phyloP scores from a whole-genome alignment of 2,113 vertebrate genomes.

The Gymnarchus niloticus region DNA sequence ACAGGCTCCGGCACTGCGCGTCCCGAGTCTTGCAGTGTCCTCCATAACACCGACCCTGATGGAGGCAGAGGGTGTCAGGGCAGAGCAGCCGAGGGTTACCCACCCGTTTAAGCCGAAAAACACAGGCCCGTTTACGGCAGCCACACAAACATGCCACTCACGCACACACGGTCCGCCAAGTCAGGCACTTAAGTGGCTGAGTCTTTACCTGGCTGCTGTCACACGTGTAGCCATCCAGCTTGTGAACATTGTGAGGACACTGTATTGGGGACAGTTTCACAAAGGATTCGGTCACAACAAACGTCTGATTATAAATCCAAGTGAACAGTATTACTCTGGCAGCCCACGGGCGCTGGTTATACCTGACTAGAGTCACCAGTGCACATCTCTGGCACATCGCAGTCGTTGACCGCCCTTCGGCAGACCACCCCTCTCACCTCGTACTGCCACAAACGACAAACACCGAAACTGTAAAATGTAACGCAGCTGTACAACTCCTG shows the following conservation, averaged over 20 bases:
- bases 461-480: background rate
- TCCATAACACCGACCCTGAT: constrained; percentile 87
- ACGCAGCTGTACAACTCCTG: constrained; percentile 7
- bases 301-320: background rate
- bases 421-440: constrained; percentile 81
- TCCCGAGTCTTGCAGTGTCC: constrained; percentile 92
- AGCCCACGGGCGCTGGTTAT: background rate
- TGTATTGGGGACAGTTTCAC: constrained; percentile 43
- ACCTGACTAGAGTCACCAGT: constrained; percentile 93
- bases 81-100: background rate
- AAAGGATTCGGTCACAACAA: background rate
- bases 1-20: constrained; percentile 78
- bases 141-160: background rate
- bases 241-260: constrained; percentile 93
- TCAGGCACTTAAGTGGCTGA: background rate
- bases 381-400: constrained; percentile 87
- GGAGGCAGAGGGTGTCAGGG: background rate
- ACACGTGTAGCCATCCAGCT: constrained; percentile 89
- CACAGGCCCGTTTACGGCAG: background rate
- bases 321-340: background rate
- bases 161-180: background rate
- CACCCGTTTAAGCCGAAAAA: no score
- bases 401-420: constrained; percentile 82
- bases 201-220: constrained; percentile 78
- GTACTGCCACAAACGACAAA: constrained; percentile 61